Evolutionary conservation across 2,113 vertebrate species (phyloP), one percentile per base, ranked within the genome.

Genomic region (Lasiurus cinereus): DNA sequence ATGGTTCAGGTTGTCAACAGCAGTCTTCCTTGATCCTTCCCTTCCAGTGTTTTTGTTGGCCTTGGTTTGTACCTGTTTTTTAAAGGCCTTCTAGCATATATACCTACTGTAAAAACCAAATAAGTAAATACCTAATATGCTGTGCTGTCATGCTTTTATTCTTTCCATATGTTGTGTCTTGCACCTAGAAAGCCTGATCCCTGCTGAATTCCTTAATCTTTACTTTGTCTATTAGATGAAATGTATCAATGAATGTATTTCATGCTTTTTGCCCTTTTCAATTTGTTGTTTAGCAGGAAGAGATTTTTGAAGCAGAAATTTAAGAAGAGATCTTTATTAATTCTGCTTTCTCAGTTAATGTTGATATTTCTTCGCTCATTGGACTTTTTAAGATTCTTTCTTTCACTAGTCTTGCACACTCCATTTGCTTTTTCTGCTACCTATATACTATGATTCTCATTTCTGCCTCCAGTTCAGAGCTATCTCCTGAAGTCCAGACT

Each of bases 331-430:
- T 93, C 27, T 84, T 92, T 74, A 62, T 74, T 83, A 36, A 90
- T 88, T 92, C 6, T 96, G 13, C 39, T 39, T 92, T 94, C 62
- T 73, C 73, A 93, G 39, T 92, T 70, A 94, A 77, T 79, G n/a
- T 73, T 82, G 64, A 6, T 90, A 78, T 64, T 88, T 29, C n/a
- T 84, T 90, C 27, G 10, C 33, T 82, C 43, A 50, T 19, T 69
- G 56, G 59, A 59, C 21, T 87, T 87, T 50, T 83, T 19, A 62
- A 83, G 52, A 62, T 90, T 91, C 77, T 87, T 90, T 83, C 54
- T 52, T 54, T 79, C 64, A 93, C 24, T 69, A 79, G 82, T 88
- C 22, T 88, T 90, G 52, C n/a, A 39, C 43, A 19, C 8, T 50
- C 27, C 72, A 0, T 79, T 90, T 62, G 62, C 29, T 91, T 54